Evolutionary conservation across 2,113 vertebrate genomes (phyloP).

Genomic region (Electrona antarctica): DNA sequence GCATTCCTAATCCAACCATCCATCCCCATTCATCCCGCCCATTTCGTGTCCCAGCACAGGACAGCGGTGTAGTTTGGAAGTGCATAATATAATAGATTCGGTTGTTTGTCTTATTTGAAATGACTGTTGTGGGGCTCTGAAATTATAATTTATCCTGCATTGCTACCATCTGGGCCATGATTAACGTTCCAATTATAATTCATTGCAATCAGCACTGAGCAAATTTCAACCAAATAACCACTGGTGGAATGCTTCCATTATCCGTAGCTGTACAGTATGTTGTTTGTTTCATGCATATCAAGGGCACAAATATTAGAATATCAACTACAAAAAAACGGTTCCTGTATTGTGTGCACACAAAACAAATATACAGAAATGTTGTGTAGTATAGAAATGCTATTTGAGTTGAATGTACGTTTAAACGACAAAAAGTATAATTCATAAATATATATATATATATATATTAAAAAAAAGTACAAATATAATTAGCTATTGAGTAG

Average conservation of each 20-base stretch:
- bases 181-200: constrained; percentile 72
- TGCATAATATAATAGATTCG: constrained; percentile 63
- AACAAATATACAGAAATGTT: no score
- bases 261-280: constrained; percentile 17
- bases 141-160: constrained; percentile 65
- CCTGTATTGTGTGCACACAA: no score
- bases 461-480: no score
- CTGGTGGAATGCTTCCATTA: constrained; percentile 42
- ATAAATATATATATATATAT: no score
- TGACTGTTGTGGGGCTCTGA: constrained; percentile 55
- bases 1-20: constrained; percentile 76
- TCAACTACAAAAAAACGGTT: constrained; percentile 2
- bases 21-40: constrained; percentile 68
- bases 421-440: no score
- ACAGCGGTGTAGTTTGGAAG: constrained; percentile 65
- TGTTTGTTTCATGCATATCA: constrained; percentile 11
- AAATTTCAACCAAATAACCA: constrained; percentile 61
- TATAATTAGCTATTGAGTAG: no score
- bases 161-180: constrained; percentile 68
- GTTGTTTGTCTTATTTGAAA: constrained; percentile 70
- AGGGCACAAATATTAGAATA: constrained; percentile 3
- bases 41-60: constrained; percentile 63
- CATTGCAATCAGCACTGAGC: constrained; percentile 51
- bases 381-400: no score
- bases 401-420: no score